Evolutionary conservation across 1,140 invertebrate genomes (phyloP), one percentile per base, ranked within the genome.

Genomic region (Rhyacophila brunnea): DNA sequence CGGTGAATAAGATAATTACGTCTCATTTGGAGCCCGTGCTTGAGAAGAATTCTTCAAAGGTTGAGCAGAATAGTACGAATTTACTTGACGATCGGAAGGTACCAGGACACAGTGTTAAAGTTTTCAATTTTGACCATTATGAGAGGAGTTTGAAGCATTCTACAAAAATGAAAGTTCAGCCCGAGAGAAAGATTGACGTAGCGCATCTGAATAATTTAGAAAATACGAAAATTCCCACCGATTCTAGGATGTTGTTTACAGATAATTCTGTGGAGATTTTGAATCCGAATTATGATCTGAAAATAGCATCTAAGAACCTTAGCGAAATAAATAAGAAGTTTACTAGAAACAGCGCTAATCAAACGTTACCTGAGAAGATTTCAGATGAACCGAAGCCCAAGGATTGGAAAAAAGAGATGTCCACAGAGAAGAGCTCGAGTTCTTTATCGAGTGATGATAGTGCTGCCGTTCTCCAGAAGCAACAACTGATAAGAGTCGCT

Each of bases 401-500:
- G 51, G 63, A 65, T 43, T 65, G 63, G 63, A 78, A 73, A 40
- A 78, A 77, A 63, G 72, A 73, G 4, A 74, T 73, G 47, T 77
- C 73, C 7, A 78, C 75, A 44, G 77, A 79, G 53, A 76, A 79
- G 51, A 79, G 77, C 46, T 78, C 76, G 1, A 79, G 77, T 59
- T 79, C 77, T 1, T 52, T 79, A 19, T 79, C 77, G 3, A 79
- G 77, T 43, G 77, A 79, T 38, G 77, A 79, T 35, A 79, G 77
- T 47, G 77, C 77, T 0, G 76, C 74, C n/a, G 53, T 79, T 42
- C 50, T 83, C 18, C 76, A 82, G 55, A 81, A 82, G 11, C 82
- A 83, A 43, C 85, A 87, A 48, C 68, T 87, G 38, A 82, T 85
- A 14, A 76, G 86, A 55, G 85, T 88, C 6, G 85, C 85, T 1